Conservation (phyloP, 2,797 vertebrate species). For the Dallia pectoralis region DNA sequence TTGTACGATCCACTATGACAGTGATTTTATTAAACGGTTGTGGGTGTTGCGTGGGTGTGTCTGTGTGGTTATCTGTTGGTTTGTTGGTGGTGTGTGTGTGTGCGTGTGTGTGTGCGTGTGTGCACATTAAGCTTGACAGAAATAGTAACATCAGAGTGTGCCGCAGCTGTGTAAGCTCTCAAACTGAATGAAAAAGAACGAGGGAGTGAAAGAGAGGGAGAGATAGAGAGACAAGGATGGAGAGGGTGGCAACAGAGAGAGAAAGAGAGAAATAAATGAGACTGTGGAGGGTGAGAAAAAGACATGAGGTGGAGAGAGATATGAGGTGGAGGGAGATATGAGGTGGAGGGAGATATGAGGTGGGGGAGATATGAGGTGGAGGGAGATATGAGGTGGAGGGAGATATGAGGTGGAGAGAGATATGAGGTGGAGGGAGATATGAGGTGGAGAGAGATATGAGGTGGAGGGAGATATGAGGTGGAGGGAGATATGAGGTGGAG, state of each 20-base stretch:
- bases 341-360: too few relatives aligned
- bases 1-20: conserved; percentile 25
- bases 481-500: too few relatives aligned
- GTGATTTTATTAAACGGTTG: conserved; percentile 8
- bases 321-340: neutral
- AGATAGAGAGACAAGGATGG: neutral
- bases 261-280: neutral
- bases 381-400: too few relatives aligned
- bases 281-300: neutral
- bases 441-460: too few relatives aligned
- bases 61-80: neutral
- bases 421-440: too few relatives aligned
- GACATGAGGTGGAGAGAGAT: conserved; percentile 19
- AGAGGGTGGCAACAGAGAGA: conserved; percentile 23
- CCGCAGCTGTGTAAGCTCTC: conserved; percentile 53
- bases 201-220: conserved; percentile 14
- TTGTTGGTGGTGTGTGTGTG: conserved; percentile 25
- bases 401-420: too few relatives aligned
- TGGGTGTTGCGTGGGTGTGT: conserved; percentile 10
- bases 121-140: conserved; percentile 58
- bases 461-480: too few relatives aligned
- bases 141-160: conserved; percentile 59
- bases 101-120: conserved; percentile 12
- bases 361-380: too few relatives aligned
- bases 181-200: conserved; percentile 32